Conservation (phyloP, 2,113 vertebrate genomes). For the Oncorhynchus masou region DNA sequence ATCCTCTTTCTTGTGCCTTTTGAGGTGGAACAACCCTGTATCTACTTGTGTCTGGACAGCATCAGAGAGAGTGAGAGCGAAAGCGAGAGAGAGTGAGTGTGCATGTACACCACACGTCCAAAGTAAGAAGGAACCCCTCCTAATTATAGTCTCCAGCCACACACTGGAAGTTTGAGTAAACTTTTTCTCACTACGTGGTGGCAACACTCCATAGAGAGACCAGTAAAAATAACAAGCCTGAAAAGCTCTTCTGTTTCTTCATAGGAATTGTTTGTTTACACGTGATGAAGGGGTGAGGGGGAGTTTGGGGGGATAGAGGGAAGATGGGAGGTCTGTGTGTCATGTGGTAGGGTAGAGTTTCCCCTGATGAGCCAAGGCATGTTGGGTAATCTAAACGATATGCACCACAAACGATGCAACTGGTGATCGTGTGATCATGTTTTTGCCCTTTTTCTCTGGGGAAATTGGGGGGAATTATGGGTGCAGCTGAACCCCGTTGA, state of each 20-base stretch:
- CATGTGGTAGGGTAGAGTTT: slow-evolving; percentile 48
- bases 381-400: slow-evolving; percentile 62
- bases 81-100: no score
- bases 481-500: slow-evolving; percentile 54
- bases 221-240: slow-evolving; percentile 24
- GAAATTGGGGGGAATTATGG: slow-evolving; percentile 46
- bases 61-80: slow-evolving; percentile 35
- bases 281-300: slow-evolving; percentile 22
- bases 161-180: slow-evolving; percentile 49
- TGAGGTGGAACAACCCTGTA: slow-evolving; percentile 37
- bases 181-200: slow-evolving; percentile 49
- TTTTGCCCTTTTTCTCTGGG: slow-evolving; percentile 44
- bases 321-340: slow-evolving; percentile 29
- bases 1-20: no score
- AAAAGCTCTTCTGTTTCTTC: slow-evolving; percentile 37
- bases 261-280: slow-evolving; percentile 47
- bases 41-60: slow-evolving; percentile 58
- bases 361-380: slow-evolving; percentile 39
- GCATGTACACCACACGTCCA: slow-evolving; percentile 11
- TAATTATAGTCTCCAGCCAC: slow-evolving; percentile 57
- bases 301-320: slow-evolving; percentile 19
- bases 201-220: slow-evolving; percentile 26
- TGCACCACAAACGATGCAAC: slow-evolving; percentile 48
- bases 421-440: slow-evolving; percentile 54
- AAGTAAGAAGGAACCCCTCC: slow-evolving; percentile 4